A percentile compares a stretch with the other conserved stretches of the same genome.
phyloP scores from a whole-genome alignment of 2,113 vertebrate genomes.

The Chamaea fasciata region DNA sequence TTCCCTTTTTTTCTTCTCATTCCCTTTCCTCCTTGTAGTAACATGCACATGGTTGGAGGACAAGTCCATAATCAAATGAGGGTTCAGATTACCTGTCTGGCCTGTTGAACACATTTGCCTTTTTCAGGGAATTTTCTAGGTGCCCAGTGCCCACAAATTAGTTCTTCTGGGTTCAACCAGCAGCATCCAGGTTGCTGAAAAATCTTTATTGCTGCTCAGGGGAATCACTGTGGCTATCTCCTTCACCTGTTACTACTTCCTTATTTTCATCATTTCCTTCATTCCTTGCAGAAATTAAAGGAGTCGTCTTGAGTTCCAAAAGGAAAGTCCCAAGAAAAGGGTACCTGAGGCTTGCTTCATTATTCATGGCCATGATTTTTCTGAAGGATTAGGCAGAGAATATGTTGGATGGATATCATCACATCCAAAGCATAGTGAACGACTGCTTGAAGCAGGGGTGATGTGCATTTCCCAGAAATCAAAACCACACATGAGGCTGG shows the following conservation, averaged over 20 bases:
- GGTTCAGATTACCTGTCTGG: neutral
- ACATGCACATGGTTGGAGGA: neutral
- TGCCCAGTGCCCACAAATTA: neutral
- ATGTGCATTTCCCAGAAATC: neutral
- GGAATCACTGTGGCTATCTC: neutral
- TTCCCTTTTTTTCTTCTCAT: neutral
- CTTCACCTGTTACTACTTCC: neutral
- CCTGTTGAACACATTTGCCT: neutral
- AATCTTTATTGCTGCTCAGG: neutral
- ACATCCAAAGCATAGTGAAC: neutral
- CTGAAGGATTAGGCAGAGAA: neutral
- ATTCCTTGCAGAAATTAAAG: neutral
- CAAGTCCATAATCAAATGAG: neutral
- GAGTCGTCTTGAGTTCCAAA: neutral
- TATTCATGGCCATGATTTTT: neutral
- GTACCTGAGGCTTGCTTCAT: neutral
- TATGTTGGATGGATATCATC: neutral
- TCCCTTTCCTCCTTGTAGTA: neutral
- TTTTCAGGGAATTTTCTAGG: neutral
- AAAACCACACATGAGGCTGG: accelerated
- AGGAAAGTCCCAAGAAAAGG: neutral
- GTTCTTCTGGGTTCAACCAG: neutral
- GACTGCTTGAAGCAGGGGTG: neutral
- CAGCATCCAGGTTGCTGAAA: neutral
- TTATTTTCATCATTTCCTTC: neutral